phyloP scores from a whole-genome alignment of 2,113 vertebrate species.

The Natator depressus region DNA sequence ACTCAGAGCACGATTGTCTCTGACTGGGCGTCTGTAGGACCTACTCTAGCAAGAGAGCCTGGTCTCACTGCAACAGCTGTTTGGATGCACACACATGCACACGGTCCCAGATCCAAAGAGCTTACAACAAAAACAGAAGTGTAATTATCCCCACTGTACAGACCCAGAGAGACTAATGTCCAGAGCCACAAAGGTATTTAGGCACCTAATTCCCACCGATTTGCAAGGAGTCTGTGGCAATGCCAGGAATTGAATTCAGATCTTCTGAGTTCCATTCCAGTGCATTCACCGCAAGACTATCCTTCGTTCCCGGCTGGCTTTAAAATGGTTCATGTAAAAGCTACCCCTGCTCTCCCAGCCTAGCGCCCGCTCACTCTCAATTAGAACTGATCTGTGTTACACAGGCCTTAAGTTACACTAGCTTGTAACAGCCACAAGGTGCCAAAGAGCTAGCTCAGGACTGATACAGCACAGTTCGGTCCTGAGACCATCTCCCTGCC shows the following conservation, averaged over 20 bases:
- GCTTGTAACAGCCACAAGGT: background rate
- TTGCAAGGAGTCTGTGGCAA: background rate
- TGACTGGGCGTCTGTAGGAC: too few species aligned
- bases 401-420: background rate
- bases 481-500: background rate
- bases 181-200: too few species aligned
- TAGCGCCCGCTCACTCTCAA: background rate
- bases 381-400: background rate
- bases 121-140: too few species aligned
- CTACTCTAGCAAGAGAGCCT: too few species aligned
- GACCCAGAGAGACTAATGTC: background rate
- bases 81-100: too few species aligned
- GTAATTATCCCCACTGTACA: background rate
- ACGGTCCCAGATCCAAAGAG: background rate
- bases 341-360: background rate
- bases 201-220: too few species aligned
- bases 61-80: too few species aligned
- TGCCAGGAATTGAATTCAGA: background rate
- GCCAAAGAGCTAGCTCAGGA: background rate
- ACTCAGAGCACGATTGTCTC: too few species aligned
- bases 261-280: too few species aligned
- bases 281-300: too few species aligned
- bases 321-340: background rate
- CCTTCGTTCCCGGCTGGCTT: background rate
- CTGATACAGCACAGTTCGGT: background rate